A percentile compares a stretch with the other conserved stretches of the same genome.
Evolutionary conservation across 2,888 invertebrate genomes (phyloP).

Genomic region (Ellobium chinense): DNA sequence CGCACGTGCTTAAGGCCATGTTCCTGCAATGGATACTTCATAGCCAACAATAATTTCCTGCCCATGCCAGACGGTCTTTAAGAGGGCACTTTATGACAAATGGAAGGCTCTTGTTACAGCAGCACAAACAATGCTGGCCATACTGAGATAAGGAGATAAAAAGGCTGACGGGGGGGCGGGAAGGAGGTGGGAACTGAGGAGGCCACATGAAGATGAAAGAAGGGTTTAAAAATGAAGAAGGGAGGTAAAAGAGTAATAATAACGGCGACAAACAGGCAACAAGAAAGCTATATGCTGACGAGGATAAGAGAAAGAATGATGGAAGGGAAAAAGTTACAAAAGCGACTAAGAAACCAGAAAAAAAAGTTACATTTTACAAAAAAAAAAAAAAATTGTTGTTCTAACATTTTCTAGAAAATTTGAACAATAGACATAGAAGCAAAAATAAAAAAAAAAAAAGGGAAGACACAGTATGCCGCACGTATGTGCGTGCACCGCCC

Average conservation of each 20-base stretch:
- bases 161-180: not conserved
- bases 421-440: not conserved
- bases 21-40: too few species aligned
- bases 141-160: too few species aligned
- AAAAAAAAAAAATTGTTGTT: not conserved
- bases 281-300: not conserved
- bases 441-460: not conserved
- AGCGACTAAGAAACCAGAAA: not conserved
- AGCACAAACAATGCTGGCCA: too few species aligned
- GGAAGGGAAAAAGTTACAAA: not conserved
- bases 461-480: too few species aligned
- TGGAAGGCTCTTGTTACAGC: too few species aligned
- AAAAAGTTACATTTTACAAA: not conserved
- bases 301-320: not conserved
- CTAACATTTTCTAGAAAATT: too few species aligned
- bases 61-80: too few species aligned
- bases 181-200: not conserved
- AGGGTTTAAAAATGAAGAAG: not conserved
- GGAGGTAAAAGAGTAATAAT: not conserved
- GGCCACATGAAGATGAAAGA: not conserved
- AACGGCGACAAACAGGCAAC: not conserved
- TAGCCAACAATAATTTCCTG: too few species aligned
- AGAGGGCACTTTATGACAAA: too few species aligned
- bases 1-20: too few species aligned
- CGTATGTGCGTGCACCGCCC: too few species aligned